phyloP scores from a whole-genome alignment of 1,140 invertebrate genomes.

The Drosophila eugracilis region DNA sequence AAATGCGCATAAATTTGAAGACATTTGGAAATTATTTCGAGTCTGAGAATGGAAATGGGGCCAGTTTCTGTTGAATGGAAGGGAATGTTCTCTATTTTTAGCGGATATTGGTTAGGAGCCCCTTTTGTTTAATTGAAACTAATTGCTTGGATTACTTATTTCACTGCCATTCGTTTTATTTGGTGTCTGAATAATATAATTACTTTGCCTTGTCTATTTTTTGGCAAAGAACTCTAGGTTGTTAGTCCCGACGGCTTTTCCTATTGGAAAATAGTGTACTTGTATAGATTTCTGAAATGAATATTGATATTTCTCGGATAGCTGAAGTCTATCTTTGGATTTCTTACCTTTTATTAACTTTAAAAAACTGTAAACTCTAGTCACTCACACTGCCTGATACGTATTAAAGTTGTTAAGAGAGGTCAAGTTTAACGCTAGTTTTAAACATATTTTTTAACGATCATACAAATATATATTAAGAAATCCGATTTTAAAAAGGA shows the following conservation, averaged over 20 bases:
- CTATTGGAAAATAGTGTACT: too few relatives aligned
- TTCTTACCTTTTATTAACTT: too few relatives aligned
- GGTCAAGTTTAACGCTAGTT: too few relatives aligned
- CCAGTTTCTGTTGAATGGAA: conserved; percentile 13
- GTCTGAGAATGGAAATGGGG: conserved; percentile 31
- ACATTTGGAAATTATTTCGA: conserved; percentile 57
- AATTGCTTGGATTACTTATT: conserved; percentile 14
- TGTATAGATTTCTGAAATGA: too few relatives aligned
- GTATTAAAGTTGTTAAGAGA: too few relatives aligned
- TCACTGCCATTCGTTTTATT: conserved; percentile 1
- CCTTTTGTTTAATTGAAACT: conserved; percentile 22
- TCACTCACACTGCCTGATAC: too few relatives aligned
- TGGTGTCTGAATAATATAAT: conserved; percentile 5
- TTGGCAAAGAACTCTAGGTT: background rate
- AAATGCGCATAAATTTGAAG: conserved; percentile 56
- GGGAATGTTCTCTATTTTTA: background rate
- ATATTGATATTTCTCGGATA: too few relatives aligned
- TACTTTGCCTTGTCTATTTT: background rate
- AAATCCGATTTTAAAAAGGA: too few relatives aligned
- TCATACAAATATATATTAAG: too few relatives aligned
- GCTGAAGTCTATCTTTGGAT: too few relatives aligned
- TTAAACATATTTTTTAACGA: too few relatives aligned
- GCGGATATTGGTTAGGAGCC: conserved; percentile 9
- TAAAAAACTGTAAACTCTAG: too few relatives aligned
- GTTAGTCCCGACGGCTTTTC: conserved; percentile 1